Conservation (phyloP, 2,888 invertebrate species). For the Drosophila acutilabella region DNA sequence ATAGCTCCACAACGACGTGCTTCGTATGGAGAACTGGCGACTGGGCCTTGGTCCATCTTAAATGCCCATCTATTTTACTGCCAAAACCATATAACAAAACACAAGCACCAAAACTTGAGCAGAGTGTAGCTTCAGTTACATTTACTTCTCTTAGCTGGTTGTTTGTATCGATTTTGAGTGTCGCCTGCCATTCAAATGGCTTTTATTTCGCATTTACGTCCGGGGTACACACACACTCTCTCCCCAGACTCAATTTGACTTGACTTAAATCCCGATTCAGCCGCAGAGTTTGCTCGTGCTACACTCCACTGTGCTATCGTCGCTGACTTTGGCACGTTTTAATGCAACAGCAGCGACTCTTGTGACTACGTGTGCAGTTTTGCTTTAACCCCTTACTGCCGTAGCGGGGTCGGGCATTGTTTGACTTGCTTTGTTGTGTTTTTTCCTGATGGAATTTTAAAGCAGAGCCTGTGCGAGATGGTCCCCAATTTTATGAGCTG, state of each 20-base stretch:
- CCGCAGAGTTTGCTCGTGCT: not conserved
- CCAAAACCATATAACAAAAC: constrained; percentile 44
- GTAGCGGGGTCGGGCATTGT: constrained; percentile 22
- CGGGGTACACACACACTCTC: too few relatives aligned
- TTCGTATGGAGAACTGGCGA: constrained; percentile 14
- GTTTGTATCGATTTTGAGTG: constrained; percentile 80
- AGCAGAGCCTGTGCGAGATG: constrained; percentile 33
- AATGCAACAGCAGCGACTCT: constrained; percentile 48
- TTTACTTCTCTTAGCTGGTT: constrained; percentile 39
- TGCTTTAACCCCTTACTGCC: constrained; percentile 36
- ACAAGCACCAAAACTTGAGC: constrained; percentile 45
- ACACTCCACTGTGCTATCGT: constrained; percentile 20
- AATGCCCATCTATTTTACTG: constrained; percentile 75
- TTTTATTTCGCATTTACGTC: constrained; percentile 79
- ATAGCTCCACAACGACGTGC: constrained; percentile 32
- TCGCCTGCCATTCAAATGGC: constrained; percentile 79
- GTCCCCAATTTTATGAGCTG: constrained; percentile 61
- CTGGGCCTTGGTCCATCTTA: constrained; percentile 60
- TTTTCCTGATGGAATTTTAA: constrained; percentile 68
- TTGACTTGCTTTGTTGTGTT: constrained; percentile 40
- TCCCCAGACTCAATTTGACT: constrained; percentile 32
- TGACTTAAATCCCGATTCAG: constrained; percentile 14
- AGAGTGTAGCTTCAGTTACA: constrained; percentile 57
- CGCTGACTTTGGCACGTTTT: constrained; percentile 71
- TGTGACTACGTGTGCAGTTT: constrained; percentile 48